Evolutionary conservation across 2,888 invertebrate genomes (phyloP).

Genomic region (Chesias legatella): DNA sequence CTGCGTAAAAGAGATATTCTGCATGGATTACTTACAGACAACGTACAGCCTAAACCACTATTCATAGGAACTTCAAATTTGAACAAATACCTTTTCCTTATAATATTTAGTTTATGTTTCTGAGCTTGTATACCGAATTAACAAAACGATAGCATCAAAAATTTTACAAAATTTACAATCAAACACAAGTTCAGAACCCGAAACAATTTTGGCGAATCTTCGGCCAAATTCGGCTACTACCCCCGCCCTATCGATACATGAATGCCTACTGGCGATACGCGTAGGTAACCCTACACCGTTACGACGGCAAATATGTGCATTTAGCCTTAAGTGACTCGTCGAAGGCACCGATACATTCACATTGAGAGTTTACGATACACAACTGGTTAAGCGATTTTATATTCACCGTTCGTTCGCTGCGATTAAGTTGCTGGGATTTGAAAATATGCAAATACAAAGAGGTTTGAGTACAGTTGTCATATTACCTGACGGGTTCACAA

Average conservation of each 20-base stretch:
- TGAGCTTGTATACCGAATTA: too few relatives aligned
- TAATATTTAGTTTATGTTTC: too few relatives aligned
- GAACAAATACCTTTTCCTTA: too few relatives aligned
- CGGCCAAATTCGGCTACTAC: background rate
- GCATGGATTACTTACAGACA: too few relatives aligned
- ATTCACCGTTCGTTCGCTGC: constrained; percentile 18
- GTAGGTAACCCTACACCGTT: constrained; percentile 32
- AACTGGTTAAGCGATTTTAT: constrained; percentile 40
- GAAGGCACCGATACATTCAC: constrained; percentile 40
- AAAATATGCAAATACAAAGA: background rate
- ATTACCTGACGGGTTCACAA: too few relatives aligned
- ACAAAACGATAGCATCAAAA: too few relatives aligned
- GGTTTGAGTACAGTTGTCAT: too few relatives aligned
- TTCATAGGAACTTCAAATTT: too few relatives aligned
- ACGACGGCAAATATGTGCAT: constrained; percentile 44
- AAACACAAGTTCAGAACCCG: too few relatives aligned
- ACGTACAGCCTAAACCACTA: too few relatives aligned
- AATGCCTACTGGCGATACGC: constrained; percentile 26
- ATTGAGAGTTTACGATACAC: constrained; percentile 37
- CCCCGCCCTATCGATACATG: constrained; percentile 7
- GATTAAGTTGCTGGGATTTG: background rate
- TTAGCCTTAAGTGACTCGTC: constrained; percentile 44
- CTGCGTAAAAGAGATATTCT: too few relatives aligned
- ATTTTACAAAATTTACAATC: too few relatives aligned
- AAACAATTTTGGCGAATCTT: background rate